These are phyloP conservation scores for Troides helena DNA, from an alignment of 2,888 invertebrate species.

Conservation along the genomic window DNA sequence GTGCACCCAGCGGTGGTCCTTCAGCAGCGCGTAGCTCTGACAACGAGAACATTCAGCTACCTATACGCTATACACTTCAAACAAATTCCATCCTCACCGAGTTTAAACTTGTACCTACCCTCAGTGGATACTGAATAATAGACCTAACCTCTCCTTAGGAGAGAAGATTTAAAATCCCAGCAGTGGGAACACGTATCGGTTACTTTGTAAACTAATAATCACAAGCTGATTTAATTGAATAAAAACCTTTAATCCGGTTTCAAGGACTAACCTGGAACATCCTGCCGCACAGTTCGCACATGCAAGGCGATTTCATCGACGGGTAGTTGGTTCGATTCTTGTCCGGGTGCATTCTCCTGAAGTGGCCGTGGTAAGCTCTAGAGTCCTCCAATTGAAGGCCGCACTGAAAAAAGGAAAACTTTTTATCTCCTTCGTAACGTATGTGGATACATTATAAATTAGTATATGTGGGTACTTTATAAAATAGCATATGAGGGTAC, in stretches of 20 bases:
- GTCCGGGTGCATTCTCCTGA: constrained; percentile 68
- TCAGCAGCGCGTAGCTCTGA: constrained; percentile 66
- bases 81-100: not conserved
- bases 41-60: not conserved
- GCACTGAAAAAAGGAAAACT: constrained; percentile 46
- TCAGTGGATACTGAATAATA: too few species aligned
- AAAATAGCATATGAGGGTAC: too few species aligned
- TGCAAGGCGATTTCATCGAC: constrained; percentile 64
- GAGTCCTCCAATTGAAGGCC: constrained; percentile 63
- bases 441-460: too few species aligned
- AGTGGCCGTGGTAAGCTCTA: constrained; percentile 68
- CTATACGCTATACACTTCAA: too few species aligned
- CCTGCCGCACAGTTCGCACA: constrained; percentile 63
- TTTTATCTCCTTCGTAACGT: not conserved
- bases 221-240: not conserved
- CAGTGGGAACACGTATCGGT: too few species aligned
- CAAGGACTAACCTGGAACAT: constrained; percentile 60
- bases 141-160: too few species aligned
- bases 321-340: constrained; percentile 69
- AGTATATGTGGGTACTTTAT: too few species aligned
- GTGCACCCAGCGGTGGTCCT: constrained; percentile 73
- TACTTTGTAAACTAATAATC: too few species aligned
- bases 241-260: not conserved
- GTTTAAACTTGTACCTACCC: too few species aligned
- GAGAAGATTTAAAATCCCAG: too few species aligned